phyloP scores from a whole-genome alignment of 2,888 invertebrate species.

The Octodonta nipae region DNA sequence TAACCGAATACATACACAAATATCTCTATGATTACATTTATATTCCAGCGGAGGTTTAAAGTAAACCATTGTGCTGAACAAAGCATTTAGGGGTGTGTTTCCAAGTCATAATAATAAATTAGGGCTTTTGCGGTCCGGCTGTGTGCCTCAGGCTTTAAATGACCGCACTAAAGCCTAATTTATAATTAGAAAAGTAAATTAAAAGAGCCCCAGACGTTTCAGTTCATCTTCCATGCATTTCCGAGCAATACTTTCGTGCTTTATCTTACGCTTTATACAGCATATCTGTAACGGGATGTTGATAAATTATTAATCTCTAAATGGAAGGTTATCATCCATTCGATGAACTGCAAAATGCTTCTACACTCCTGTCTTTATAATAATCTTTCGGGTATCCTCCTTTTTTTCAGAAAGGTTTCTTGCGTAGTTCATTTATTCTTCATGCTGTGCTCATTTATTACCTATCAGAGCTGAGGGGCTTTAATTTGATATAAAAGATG shows the following conservation, averaged over 20 bases:
- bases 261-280: conserved; percentile 34
- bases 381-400: too few species aligned
- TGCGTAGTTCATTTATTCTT: too few species aligned
- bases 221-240: conserved; percentile 33
- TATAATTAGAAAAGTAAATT: conserved; percentile 23
- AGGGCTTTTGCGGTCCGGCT: not conserved
- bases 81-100: not conserved
- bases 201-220: conserved; percentile 25
- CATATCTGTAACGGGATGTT: conserved; percentile 32
- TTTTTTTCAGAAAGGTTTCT: too few species aligned
- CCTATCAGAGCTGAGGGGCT: too few species aligned
- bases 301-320: conserved; percentile 30
- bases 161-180: conserved; percentile 15
- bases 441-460: too few species aligned
- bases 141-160: not conserved
- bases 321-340: conserved; percentile 26
- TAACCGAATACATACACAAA: too few species aligned
- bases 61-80: too few species aligned
- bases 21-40: too few species aligned
- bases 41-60: too few species aligned
- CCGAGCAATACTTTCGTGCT: too few species aligned
- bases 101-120: conserved; percentile 1
- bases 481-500: too few species aligned
- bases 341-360: conserved; percentile 9
- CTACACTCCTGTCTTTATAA: too few species aligned